Conservation (phyloP, 1,140 invertebrate species). For the Zaprionus vittiger region DNA sequence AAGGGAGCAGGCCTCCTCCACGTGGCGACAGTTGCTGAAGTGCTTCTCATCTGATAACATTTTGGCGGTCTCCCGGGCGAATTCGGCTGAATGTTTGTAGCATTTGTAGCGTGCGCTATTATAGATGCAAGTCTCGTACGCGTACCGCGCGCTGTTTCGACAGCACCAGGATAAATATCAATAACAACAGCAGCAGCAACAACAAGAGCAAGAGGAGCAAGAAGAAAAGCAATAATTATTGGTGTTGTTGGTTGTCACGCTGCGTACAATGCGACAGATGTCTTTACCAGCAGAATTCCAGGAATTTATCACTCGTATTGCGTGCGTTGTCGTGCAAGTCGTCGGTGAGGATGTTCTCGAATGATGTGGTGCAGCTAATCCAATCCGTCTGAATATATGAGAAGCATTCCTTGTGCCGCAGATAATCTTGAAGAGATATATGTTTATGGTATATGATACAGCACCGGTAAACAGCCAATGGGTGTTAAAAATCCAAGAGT, state of each 20-base stretch:
- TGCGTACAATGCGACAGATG: conserved; percentile 1
- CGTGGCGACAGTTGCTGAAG: conserved; percentile 74
- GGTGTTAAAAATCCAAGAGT: not conserved
- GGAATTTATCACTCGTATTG: conserved; percentile 75
- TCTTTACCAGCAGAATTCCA: conserved; percentile 81
- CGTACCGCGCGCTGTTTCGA: conserved; percentile 67
- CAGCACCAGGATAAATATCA: too few species aligned
- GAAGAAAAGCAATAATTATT: conserved; percentile 15
- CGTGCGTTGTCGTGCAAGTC: conserved; percentile 68
- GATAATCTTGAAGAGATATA: conserved; percentile 65
- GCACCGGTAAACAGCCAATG: conserved; percentile 1
- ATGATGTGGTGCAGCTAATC: conserved; percentile 71
- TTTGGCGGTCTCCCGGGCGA: conserved; percentile 80
- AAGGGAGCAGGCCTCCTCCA: conserved; percentile 65
- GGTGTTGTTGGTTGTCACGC: not conserved
- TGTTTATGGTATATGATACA: not conserved
- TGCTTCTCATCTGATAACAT: conserved; percentile 82
- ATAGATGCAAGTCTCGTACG: conserved; percentile 83
- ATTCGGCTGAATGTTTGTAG: conserved; percentile 78
- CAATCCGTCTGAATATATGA: conserved; percentile 77
- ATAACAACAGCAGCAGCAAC: conserved; percentile 7
- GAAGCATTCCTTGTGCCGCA: conserved; percentile 81
- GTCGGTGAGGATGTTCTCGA: conserved; percentile 73
- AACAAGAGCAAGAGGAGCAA: conserved; percentile 2
- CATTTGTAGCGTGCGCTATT: conserved; percentile 81